Evolutionary conservation across 2,113 vertebrate species (phyloP).

Genomic region (Spilogale gracilis): DNA sequence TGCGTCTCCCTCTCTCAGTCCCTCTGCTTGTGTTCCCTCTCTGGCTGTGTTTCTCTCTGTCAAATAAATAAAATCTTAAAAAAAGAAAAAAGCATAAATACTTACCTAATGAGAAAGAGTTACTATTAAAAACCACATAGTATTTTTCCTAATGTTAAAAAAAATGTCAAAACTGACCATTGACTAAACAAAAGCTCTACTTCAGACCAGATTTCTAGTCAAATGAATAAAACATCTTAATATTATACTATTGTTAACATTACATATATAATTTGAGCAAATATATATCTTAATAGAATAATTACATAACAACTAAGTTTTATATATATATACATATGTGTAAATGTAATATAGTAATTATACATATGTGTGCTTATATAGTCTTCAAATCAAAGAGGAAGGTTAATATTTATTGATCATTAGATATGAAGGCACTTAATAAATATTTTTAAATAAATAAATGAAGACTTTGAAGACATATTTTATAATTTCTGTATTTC

Average conservation of each 20-base stretch:
- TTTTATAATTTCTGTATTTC: not conserved
- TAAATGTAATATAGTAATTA: not conserved
- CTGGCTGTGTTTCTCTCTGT: no score
- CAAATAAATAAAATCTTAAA: no score
- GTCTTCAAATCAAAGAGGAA: not conserved
- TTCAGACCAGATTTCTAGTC: not conserved
- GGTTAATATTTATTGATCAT: not conserved
- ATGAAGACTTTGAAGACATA: not conserved
- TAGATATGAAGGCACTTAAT: not conserved
- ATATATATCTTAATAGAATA: not conserved
- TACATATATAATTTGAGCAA: not conserved
- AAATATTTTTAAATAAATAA: not conserved
- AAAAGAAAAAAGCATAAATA: not conserved
- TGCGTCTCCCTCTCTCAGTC: no score
- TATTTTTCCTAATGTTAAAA: not conserved
- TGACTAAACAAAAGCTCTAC: not conserved
- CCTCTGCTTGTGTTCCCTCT: no score
- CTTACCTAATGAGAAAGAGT: not conserved
- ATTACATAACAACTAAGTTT: not conserved
- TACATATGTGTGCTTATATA: not conserved
- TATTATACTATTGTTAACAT: not conserved
- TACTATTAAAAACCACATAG: not conserved
- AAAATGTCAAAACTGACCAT: not conserved
- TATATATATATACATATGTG: not conserved
- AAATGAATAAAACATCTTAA: not conserved